These are phyloP conservation scores for Agraylea sexmaculata DNA, from an alignment of 1,140 invertebrate species.

Conservation along the genomic window DNA sequence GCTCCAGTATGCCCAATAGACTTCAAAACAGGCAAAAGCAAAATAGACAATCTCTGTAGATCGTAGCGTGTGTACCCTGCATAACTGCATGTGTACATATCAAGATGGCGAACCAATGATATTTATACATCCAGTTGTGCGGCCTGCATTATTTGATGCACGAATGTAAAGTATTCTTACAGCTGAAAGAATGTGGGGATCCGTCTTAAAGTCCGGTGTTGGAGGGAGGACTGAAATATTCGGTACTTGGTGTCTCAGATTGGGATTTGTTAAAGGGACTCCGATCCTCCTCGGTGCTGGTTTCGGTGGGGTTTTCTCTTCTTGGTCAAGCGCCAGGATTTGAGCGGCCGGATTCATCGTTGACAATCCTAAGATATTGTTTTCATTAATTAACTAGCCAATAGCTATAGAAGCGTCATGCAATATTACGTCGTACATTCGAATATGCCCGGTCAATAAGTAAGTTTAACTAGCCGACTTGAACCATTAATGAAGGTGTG, in stretches of 20 bases:
- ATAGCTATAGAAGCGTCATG: background rate
- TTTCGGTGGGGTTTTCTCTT: conserved; percentile 7
- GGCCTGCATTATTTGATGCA: too few relatives aligned
- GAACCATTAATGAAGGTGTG: too few relatives aligned
- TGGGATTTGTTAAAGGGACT: conserved; percentile 3
- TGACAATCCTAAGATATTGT: conserved; percentile 28
- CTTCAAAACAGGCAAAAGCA: too few relatives aligned
- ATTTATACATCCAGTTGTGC: too few relatives aligned
- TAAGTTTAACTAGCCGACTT: too few relatives aligned
- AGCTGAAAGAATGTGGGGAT: conserved; percentile 14
- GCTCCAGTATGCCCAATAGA: too few relatives aligned
- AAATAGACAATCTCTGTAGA: too few relatives aligned
- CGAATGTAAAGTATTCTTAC: conserved; percentile 2
- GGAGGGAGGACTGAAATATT: conserved; percentile 64
- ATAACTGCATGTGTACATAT: too few relatives aligned
- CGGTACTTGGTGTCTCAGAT: conserved; percentile 32
- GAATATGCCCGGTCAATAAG: too few relatives aligned
- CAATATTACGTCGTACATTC: too few relatives aligned
- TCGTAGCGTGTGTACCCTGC: too few relatives aligned
- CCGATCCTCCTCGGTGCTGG: conserved; percentile 2
- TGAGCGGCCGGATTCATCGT: conserved; percentile 49
- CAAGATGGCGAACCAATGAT: too few relatives aligned
- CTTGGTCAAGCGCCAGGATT: conserved; percentile 47
- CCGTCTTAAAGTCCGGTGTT: conserved; percentile 50
- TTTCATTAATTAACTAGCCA: background rate